Evolutionary conservation across 1,140 invertebrate species (phyloP), one percentile per base, ranked within the genome.

Genomic region (Coptotermes formosanus): DNA sequence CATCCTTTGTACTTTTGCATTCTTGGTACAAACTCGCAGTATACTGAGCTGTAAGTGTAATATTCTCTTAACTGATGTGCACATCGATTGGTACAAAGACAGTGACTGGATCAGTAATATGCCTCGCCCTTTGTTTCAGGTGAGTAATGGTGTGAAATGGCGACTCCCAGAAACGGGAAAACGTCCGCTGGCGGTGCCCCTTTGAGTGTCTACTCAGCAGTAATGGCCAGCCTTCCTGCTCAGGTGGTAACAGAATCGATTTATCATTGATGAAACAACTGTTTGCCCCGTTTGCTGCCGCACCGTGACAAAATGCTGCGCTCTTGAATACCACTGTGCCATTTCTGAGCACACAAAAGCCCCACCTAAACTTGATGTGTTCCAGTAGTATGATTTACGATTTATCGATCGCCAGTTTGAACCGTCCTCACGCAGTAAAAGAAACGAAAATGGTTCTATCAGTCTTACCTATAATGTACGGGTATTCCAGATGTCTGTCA

Each of bases 211-310:
- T 55, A 55, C 19, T 75, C 64, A n/a, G n/a, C 64, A 30, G n/a
- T 69, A 75, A 30, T 75, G 64, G 64, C 64, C 59, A 23, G 7
- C 59, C 4, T 64, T 64, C 21, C 64, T 30, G 25, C n/a, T 75
- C 64, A 75, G 64, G 25, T 30, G 64, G 64, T 75, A 75, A 75
- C 64, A 75, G 64, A 30, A 75, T 75, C 64, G n/a, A 75, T 75
- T 75, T 75, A 12, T 75, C 64, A 30, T 75, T 75, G 25, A 75
- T 75, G 25, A 75, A 75, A 75, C 64, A 75, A 75, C 64, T 75
- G 64, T 75, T 75, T 25, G 14, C 64, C 25, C n/a, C n/a, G 4
- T 75, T 75, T n/a, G 7, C 7, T 25, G 4, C n/a, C 7, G 25
- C n/a, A 11, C 19, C n/a, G n/a, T 75, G 64, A 75, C 64, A 75